These are phyloP conservation scores for Vulpes vulpes DNA, from an alignment of 2,113 vertebrate genomes.

Conservation along the genomic window DNA sequence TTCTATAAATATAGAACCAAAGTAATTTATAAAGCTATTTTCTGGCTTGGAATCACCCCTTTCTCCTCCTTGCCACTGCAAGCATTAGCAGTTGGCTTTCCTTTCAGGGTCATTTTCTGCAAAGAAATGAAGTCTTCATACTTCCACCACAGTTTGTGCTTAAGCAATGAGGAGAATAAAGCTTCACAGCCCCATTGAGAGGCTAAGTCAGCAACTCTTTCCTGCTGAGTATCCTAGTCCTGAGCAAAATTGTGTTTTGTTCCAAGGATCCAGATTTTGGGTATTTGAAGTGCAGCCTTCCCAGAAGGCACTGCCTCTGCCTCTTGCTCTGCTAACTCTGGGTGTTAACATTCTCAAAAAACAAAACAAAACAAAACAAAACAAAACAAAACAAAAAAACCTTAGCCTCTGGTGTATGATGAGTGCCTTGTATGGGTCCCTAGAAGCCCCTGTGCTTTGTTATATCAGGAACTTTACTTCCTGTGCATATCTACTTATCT, in stretches of 20 bases:
- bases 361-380: too few species aligned
- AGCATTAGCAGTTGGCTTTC: neutral
- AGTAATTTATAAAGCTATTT: slow-evolving; percentile 51
- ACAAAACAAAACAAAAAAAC: neutral
- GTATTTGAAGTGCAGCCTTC: neutral
- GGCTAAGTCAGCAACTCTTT: neutral
- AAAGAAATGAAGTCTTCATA: slow-evolving; percentile 24
- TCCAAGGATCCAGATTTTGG: neutral
- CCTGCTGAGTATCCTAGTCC: neutral
- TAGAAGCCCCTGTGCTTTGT: neutral
- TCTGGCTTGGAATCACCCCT: neutral
- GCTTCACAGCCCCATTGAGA: neutral
- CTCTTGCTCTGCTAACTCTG: neutral
- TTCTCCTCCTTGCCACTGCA: neutral
- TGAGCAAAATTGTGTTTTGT: neutral
- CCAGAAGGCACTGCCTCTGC: neutral
- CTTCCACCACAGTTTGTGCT: neutral
- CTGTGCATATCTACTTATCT: neutral
- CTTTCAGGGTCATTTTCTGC: slow-evolving; percentile 62
- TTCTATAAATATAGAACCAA: slow-evolving; percentile 26
- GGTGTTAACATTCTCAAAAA: neutral
- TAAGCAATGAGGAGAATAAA: neutral
- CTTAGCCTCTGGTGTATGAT: fast-evolving
- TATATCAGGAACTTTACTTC: fast-evolving
- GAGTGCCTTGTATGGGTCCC: fast-evolving